Percentiles rank a stretch among this genome's conserved stretches.
These are phyloP conservation scores for Willowsia nigromaculata DNA, from an alignment of 2,888 invertebrate species.

Conservation along the genomic window DNA sequence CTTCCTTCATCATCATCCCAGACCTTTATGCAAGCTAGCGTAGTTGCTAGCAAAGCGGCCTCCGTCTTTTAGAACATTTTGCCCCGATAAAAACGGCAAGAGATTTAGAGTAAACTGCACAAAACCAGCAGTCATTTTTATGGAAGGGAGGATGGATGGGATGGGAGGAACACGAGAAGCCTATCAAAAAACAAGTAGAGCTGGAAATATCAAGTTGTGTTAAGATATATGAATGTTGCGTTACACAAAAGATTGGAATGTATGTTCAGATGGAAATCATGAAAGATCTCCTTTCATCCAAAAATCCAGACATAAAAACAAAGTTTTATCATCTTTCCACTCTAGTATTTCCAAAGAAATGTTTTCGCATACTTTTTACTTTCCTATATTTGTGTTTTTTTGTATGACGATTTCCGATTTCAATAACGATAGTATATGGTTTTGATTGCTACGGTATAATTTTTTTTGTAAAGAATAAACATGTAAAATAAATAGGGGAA, in stretches of 20 bases:
- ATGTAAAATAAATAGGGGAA: neutral
- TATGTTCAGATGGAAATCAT: neutral
- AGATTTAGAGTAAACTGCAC: neutral
- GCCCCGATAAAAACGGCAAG: neutral
- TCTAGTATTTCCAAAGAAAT: neutral
- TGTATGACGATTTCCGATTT: neutral
- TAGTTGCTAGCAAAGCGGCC: neutral
- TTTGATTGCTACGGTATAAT: constrained; percentile 21
- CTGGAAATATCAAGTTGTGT: neutral
- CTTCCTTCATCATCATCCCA: neutral
- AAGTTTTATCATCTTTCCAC: constrained; percentile 26
- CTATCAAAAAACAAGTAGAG: neutral
- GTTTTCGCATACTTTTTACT: neutral
- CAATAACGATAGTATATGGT: neutral
- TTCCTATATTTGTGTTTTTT: neutral
- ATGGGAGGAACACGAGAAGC: neutral
- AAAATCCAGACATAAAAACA: neutral
- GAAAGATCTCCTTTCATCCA: neutral
- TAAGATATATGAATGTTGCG: neutral
- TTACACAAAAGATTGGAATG: neutral
- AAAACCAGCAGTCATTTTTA: neutral
- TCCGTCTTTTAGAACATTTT: neutral
- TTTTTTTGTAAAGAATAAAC: neutral
- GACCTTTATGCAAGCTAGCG: neutral
- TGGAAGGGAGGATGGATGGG: no score